Evolutionary conservation across 2,888 invertebrate species (phyloP).

Genomic region (Trimorus sp.): DNA sequence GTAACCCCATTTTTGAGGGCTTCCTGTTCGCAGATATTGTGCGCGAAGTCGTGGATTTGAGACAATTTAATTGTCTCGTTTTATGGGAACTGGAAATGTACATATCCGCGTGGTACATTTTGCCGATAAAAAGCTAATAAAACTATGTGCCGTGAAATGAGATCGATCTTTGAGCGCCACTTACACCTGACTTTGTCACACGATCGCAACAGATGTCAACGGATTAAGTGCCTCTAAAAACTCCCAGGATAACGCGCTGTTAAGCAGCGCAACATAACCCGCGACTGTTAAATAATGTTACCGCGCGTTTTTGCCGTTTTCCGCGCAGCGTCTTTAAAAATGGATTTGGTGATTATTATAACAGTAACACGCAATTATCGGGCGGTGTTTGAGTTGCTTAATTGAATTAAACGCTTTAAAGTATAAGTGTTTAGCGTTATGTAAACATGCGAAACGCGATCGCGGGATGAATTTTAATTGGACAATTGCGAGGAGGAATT

Average conservation of each 20-base stretch:
- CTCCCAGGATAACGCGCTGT: constrained; percentile 15
- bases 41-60: background rate
- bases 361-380: too few relatives aligned
- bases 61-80: background rate
- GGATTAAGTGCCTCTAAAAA: constrained; percentile 21
- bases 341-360: too few relatives aligned
- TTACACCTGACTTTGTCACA: constrained; percentile 41
- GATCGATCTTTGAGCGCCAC: constrained; percentile 25
- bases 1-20: background rate
- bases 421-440: too few relatives aligned
- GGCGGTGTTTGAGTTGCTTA: too few relatives aligned
- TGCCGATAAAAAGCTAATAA: constrained; percentile 29
- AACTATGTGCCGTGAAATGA: constrained; percentile 39
- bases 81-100: background rate
- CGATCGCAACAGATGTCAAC: constrained; percentile 47
- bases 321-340: too few relatives aligned
- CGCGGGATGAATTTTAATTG: too few relatives aligned
- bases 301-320: too few relatives aligned
- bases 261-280: constrained; percentile 1
- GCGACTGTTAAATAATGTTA: too few relatives aligned
- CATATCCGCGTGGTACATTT: background rate
- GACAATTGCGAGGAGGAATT: too few relatives aligned
- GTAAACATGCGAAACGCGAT: too few relatives aligned
- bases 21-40: too few relatives aligned
- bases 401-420: too few relatives aligned